Evolutionary conservation across 2,797 vertebrate species (phyloP).

Genomic region (Rousettus madagascariensis): DNA sequence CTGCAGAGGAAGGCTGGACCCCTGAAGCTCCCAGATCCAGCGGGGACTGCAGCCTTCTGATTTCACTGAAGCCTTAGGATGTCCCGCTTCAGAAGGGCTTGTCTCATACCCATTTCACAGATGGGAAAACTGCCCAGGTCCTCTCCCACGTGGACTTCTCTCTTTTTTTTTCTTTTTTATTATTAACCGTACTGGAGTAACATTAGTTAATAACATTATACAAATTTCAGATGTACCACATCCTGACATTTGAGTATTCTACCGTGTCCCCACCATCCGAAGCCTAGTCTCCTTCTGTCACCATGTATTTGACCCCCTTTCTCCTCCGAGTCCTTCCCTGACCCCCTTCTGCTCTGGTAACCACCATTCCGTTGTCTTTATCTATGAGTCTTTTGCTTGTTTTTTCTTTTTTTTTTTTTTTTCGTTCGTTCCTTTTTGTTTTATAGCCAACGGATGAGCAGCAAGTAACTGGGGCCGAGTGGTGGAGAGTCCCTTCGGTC

Average conservation of each 20-base stretch:
- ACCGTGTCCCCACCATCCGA: neutral
- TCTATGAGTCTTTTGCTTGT: neutral
- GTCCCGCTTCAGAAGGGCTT: neutral
- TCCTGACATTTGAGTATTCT: neutral
- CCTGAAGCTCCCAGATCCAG: rapidly evolving
- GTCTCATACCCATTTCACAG: neutral
- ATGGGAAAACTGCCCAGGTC: neutral
- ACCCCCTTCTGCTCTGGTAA: neutral
- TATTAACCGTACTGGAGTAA: neutral
- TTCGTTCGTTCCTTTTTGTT: neutral
- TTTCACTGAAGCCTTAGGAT: neutral
- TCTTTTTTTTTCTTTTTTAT: neutral
- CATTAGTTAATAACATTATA: neutral
- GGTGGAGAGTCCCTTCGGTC: no score
- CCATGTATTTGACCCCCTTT: neutral
- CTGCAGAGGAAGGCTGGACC: neutral
- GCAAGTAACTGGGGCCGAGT: rapidly evolving
- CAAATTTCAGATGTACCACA: neutral
- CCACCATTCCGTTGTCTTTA: neutral
- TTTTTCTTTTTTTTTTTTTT: neutral
- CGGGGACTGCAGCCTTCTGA: rapidly evolving
- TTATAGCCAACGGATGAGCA: neutral
- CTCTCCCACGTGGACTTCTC: no score
- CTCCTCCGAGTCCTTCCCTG: neutral
- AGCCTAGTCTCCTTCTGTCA: neutral